Base-by-base conservation (phyloP, 2,113 vertebrate species). In the Stigmatopora argus region DNA sequence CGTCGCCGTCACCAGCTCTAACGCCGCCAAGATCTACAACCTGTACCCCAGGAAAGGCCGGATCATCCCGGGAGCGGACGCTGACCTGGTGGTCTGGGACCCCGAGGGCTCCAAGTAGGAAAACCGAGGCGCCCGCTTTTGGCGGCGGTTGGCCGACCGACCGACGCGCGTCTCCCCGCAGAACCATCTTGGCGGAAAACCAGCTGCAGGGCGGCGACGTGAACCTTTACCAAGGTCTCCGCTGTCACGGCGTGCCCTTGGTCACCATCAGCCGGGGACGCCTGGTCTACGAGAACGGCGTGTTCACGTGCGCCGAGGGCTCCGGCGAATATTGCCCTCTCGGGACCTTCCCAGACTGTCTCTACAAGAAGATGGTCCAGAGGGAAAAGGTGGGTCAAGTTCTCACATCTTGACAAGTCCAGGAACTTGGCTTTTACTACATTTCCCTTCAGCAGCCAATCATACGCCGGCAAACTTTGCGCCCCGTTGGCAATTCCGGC, bases 311-410 rank as follows among this genome's bases (percentile, higher is more conserved):
- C 0, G 94, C 96, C 0, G 94, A 97, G 84, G 96, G 96, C 59
- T 96, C 96, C 0, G 96, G 96, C 64, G 93, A 93, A 74, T 98
- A 96, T 87, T 97, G 93, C 82, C 96, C 94, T 0, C 90, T 99
- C 77, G 90, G 96, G 71, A 94, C 95, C 76, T 99, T 97, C 85
- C 94, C 96, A 0, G 96, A 99, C 78, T 90, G 91, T 47, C 93
- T 97, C 71, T 99, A 98, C 90, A 99, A 99, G 93, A 99, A 99
- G 83, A 93, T 99, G 90, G 95, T 99, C 61, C 96, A 99, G 89
- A 91, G 95, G 70, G 95, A 97, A 86, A 99, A 96, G 96, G 96
- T 98, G 53, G 12, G 23, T 5, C 21, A 53, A 12, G 9, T 18
- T 51, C 15, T 49, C 48, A 49, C 3, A 18, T 17, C 4, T 48